These are phyloP conservation scores for Drosophila azteca DNA, from an alignment of 1,140 invertebrate species.

Conservation along the genomic window DNA sequence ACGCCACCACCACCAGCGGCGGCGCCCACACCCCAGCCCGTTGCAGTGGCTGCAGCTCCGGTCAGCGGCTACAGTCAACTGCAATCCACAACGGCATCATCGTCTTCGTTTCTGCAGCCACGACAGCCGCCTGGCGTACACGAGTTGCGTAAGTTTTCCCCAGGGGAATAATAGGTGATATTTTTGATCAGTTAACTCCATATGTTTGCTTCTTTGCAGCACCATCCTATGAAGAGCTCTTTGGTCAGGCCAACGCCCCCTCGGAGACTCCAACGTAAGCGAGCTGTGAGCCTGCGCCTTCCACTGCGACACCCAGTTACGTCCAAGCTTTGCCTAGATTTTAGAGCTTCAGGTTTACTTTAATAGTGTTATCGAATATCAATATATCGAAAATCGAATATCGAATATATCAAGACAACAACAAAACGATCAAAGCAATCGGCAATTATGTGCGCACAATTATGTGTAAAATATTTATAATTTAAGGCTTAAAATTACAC, in stretches of 20 bases:
- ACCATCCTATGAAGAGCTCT: constrained; percentile 80
- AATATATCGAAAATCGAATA: constrained; percentile 20
- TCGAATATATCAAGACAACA: constrained; percentile 11
- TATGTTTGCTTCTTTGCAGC: constrained; percentile 36
- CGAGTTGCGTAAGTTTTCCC: constrained; percentile 66
- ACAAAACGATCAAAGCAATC: constrained; percentile 7
- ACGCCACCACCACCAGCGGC: constrained; percentile 32
- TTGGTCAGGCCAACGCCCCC: constrained; percentile 69
- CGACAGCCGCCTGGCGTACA: constrained; percentile 58
- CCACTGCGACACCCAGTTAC: constrained; percentile 63
- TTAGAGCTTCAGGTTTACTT: constrained; percentile 74
- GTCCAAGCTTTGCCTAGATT: constrained; percentile 70
- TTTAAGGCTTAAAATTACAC: too few relatives aligned
- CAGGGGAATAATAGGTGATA: background rate
- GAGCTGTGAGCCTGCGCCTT: background rate
- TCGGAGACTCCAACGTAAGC: constrained; percentile 62
- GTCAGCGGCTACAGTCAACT: constrained; percentile 54
- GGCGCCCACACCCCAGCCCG: constrained; percentile 3
- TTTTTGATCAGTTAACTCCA: background rate
- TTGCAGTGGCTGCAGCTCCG: constrained; percentile 11
- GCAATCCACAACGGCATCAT: constrained; percentile 59
- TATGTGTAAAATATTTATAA: too few relatives aligned
- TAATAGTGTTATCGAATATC: constrained; percentile 51
- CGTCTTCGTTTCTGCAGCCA: constrained; percentile 48
- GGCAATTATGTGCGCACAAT: constrained; percentile 25